Conservation (phyloP, 2,888 invertebrate genomes). For the Ashinkailepas kermadecensis region DNA sequence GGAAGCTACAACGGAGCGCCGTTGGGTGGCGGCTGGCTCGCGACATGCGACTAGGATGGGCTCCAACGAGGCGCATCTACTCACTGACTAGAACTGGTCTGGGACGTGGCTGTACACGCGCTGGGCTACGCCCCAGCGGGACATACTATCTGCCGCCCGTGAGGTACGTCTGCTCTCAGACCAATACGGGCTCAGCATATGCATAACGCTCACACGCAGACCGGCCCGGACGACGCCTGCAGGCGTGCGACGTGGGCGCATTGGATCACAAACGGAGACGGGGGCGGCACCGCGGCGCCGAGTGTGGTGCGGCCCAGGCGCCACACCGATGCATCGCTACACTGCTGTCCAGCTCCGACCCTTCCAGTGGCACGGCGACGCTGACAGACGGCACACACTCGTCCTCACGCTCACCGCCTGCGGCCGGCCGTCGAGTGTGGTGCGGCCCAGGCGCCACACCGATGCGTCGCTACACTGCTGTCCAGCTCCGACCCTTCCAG, state of each 20-base stretch:
- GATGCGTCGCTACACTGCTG: no score
- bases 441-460: no score
- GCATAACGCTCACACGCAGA: background rate
- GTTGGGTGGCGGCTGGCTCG: background rate
- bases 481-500: no score
- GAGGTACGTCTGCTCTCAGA: background rate
- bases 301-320: no score
- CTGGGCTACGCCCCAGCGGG: background rate
- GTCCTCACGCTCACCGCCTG: background rate
- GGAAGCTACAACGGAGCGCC: background rate
- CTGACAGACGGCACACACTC: background rate
- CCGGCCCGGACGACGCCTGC: no score
- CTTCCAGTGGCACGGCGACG: no score
- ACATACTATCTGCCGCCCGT: background rate
- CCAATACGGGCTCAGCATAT: background rate
- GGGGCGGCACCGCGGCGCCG: background rate
- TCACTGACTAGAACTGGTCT: constrained; percentile 12
- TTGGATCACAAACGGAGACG: no score
- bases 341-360: no score
- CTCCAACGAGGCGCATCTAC: background rate
- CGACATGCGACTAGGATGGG: background rate
- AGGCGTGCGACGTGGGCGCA: no score
- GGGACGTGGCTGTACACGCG: background rate
- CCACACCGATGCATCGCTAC: no score
- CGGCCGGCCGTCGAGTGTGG: no score